These are phyloP conservation scores for Misgurnus mizolepis DNA, from an alignment of 2,113 vertebrate species.

Conservation along the genomic window DNA sequence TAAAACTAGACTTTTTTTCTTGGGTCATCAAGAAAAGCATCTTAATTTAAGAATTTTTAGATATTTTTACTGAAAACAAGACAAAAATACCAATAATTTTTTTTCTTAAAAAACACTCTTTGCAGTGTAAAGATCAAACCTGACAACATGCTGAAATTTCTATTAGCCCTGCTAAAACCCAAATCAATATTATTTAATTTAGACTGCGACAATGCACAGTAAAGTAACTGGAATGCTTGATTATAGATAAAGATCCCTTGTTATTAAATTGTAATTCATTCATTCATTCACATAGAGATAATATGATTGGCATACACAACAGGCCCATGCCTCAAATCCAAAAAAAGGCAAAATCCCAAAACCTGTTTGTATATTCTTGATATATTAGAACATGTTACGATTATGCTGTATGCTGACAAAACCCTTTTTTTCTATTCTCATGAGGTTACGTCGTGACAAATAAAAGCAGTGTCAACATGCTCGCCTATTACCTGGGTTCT, in stretches of 20 bases:
- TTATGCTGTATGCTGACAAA: slow-evolving; percentile 41
- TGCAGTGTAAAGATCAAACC: neutral
- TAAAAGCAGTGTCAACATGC: slow-evolving; percentile 42
- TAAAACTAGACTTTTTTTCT: no score
- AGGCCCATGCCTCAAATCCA: slow-evolving; percentile 31
- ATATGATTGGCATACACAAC: slow-evolving; percentile 38
- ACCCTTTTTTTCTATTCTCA: slow-evolving; percentile 40
- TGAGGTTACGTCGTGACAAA: slow-evolving; percentile 48
- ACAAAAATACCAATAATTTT: no score
- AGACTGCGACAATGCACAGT: slow-evolving; percentile 32
- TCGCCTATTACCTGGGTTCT: slow-evolving; percentile 31
- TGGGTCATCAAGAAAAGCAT: no score
- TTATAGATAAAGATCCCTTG: slow-evolving; percentile 43
- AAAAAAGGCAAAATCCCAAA: slow-evolving; percentile 14
- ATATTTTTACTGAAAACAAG: no score
- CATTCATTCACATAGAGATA: slow-evolving; percentile 30
- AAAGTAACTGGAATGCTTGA: slow-evolving; percentile 43
- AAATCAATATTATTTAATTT: slow-evolving; percentile 18
- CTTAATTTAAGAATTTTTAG: no score
- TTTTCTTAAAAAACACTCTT: no score
- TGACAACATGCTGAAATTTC: slow-evolving; percentile 29
- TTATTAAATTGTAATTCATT: slow-evolving; percentile 34
- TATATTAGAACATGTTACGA: slow-evolving; percentile 22
- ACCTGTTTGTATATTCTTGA: neutral
- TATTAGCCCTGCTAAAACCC: slow-evolving; percentile 37